These are phyloP conservation scores for Sepiola atlantica DNA, from an alignment of 2,888 invertebrate species.

Conservation along the genomic window DNA sequence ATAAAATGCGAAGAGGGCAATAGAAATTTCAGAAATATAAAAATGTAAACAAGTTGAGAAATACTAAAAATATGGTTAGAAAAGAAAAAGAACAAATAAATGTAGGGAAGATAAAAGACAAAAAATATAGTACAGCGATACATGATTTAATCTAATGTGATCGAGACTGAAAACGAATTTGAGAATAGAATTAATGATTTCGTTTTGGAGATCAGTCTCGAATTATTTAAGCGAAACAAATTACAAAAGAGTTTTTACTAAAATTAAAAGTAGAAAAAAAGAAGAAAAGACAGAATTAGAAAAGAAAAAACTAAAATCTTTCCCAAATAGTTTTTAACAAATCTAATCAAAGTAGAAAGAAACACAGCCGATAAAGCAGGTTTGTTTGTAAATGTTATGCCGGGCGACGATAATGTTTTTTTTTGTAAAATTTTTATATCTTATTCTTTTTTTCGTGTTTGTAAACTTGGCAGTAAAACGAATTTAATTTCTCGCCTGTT, in stretches of 20 bases:
- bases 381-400: conserved; percentile 32
- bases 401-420: background rate
- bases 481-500: conserved; percentile 11
- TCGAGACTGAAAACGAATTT: background rate
- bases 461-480: background rate
- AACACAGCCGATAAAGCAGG: background rate
- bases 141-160: background rate
- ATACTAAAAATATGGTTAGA: background rate
- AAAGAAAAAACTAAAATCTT: background rate
- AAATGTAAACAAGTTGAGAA: background rate
- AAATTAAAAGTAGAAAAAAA: background rate
- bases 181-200: background rate
- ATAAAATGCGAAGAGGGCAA: no score
- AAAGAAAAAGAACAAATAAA: background rate
- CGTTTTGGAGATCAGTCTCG: background rate
- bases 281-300: background rate
- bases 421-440: background rate
- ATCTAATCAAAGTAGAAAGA: background rate
- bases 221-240: conserved; percentile 13
- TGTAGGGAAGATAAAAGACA: background rate
- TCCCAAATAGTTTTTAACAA: background rate
- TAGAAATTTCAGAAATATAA: no score
- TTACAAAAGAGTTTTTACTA: conserved; percentile 8
- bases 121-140: background rate
- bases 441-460: background rate